Percentiles rank a stretch among this genome's conserved stretches.
Evolutionary conservation across 2,113 vertebrate genomes (phyloP).

Genomic region (Scytalopus superciliaris): DNA sequence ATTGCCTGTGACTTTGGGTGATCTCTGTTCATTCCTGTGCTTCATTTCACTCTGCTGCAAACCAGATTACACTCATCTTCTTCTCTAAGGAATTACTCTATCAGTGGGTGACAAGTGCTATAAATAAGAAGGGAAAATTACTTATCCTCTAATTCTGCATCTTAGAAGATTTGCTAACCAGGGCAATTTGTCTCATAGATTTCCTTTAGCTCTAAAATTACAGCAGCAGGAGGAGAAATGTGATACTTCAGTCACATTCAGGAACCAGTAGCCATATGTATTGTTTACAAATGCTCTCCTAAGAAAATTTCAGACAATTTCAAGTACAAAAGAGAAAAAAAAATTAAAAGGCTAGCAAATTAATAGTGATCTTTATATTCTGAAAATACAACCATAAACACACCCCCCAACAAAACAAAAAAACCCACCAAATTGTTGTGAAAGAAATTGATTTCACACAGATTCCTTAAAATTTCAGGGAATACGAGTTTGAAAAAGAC

Average conservation of each 20-base stretch:
- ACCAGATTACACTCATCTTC: not conserved
- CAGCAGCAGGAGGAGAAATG: not conserved
- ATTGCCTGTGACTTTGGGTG: not conserved
- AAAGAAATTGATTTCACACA: not conserved
- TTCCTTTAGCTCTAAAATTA: not conserved
- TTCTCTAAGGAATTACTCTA: not conserved
- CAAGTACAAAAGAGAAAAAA: not conserved
- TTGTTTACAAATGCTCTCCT: not conserved
- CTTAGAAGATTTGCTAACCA: not conserved
- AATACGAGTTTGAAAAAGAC: not conserved
- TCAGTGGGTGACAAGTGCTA: not conserved
- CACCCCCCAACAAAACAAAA: not conserved
- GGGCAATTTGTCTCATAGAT: not conserved
- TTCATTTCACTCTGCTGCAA: not conserved
- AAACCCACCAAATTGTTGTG: not conserved
- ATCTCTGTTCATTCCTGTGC: not conserved
- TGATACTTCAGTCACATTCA: not conserved
- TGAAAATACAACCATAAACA: not conserved
- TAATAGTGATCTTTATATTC: not conserved
- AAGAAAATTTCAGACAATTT: not conserved
- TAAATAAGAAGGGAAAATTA: not conserved
- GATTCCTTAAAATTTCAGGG: not conserved
- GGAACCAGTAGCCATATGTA: not conserved
- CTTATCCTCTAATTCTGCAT: not conserved
- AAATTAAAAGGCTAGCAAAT: not conserved